These are phyloP conservation scores for Lasius fuliginosus DNA, from an alignment of 2,888 invertebrate genomes.

Conservation along the genomic window DNA sequence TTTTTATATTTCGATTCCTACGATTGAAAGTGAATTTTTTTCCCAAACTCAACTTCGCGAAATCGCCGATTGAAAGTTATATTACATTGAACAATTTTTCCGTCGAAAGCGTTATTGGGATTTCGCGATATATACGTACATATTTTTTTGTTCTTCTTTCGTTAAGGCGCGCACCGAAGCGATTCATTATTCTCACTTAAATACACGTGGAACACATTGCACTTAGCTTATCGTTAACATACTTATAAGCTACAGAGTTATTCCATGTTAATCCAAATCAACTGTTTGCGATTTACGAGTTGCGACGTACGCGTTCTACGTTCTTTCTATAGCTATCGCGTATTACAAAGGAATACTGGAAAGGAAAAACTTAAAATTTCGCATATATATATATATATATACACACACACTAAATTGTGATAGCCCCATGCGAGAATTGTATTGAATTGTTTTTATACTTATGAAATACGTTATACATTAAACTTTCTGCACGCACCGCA, in stretches of 20 bases:
- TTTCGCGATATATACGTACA: conserved; percentile 63
- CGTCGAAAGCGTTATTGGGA: conserved; percentile 70
- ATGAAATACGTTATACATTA: conserved; percentile 41
- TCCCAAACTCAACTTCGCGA: neutral
- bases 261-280: conserved; percentile 68
- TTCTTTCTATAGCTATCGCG: conserved; percentile 62
- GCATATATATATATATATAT: conserved; percentile 21
- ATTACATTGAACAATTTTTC: conserved; percentile 68
- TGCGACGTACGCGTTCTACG: conserved; percentile 62
- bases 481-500: conserved; percentile 33
- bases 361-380: conserved; percentile 55
- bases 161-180: conserved; percentile 80
- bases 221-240: conserved; percentile 80
- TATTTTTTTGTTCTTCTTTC: conserved; percentile 57
- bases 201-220: conserved; percentile 82
- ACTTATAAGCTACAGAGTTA: conserved; percentile 70
- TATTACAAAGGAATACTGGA: conserved; percentile 77
- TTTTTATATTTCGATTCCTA: neutral
- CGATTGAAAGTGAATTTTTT: conserved; percentile 14
- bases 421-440: conserved; percentile 41
- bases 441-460: conserved; percentile 40
- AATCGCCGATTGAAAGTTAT: conserved; percentile 31
- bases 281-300: conserved; percentile 62
- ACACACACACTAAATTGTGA: conserved; percentile 25
- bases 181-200: conserved; percentile 76